Evolutionary conservation across 2,797 vertebrate genomes (phyloP).

Genomic region (Ceryle rudis): DNA sequence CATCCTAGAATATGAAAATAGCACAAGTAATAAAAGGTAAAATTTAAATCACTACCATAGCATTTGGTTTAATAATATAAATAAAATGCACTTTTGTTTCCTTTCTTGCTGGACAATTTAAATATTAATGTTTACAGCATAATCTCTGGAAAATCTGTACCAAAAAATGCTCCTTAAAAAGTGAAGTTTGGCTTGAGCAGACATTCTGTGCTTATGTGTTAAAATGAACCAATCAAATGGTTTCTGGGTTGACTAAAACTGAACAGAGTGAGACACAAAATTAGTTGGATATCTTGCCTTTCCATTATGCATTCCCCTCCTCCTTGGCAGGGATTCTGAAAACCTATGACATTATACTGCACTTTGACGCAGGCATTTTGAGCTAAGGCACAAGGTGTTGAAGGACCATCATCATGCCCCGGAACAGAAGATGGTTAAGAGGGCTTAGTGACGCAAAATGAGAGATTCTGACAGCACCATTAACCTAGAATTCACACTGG

Average conservation of each 20-base stretch:
- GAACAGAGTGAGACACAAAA: not conserved
- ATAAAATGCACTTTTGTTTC: not conserved
- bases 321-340: not conserved
- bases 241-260: not conserved
- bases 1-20: not conserved
- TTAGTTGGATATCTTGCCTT: not conserved
- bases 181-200: not conserved
- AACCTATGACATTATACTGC: not conserved
- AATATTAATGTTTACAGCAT: not conserved
- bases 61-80: not conserved
- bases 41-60: not conserved
- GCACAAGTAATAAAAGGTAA: not conserved
- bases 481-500: not conserved
- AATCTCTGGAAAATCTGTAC: not conserved
- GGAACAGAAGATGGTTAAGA: slow-evolving; percentile 42
- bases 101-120: not conserved
- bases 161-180: not conserved
- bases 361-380: not conserved
- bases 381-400: not conserved
- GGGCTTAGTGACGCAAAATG: not conserved
- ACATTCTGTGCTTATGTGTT: not conserved
- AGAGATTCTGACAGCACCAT: not conserved
- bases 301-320: not conserved
- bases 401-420: slow-evolving; percentile 37
- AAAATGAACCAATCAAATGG: not conserved